Base-by-base conservation (phyloP, 2,888 invertebrate species). In the Eupithecia abbreviata region DNA sequence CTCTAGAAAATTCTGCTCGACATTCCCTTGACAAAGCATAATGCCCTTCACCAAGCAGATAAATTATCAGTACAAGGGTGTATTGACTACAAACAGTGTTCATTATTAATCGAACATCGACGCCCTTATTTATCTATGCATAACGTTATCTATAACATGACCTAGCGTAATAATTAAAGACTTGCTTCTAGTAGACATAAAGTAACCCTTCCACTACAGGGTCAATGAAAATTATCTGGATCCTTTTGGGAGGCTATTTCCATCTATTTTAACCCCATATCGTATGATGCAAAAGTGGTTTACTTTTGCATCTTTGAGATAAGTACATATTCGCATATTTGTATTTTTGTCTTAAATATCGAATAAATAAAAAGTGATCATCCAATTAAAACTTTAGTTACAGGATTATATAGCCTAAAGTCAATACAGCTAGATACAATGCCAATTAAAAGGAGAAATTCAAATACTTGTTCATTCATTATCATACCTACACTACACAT, bases 381-480 rank as follows among this genome's bases (percentile, higher is more conserved):
- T 30, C 30, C 30, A 30, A 30, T 30, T 30, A 30, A 30, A 30
- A 30, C 30, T 30, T 30, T n/a, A n/a, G n/a, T n/a, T 0, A 30
- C 30, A 30, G 30, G 30, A 30, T 30, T 30, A 30, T 0, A 30
- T 30, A 30, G 30, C 30, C 30, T 30, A 30, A 30, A 30, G 30
- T 30, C 30, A 30, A 30, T 30, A 30, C 30, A 30, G 12, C 68
- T 68, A 18, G 68, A 47, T 68, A 47, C 30, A 58, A 71, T 73
- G 72, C 74, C 72, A 77, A 75, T 77, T 77, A 77, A 75, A 70
- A 70, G 70, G 69, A 49, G 77, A 77, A 75, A 75, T 72, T 58
- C 18, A 45, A 74, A 74, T 67, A 69, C 43, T 69, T 69, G 45
- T 69, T 72, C 67, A 43, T 49, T 72, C 51, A 74, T 72, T 77